phyloP scores from a whole-genome alignment of 2,797 vertebrate species.

The Pipistrellus pygmaeus region DNA sequence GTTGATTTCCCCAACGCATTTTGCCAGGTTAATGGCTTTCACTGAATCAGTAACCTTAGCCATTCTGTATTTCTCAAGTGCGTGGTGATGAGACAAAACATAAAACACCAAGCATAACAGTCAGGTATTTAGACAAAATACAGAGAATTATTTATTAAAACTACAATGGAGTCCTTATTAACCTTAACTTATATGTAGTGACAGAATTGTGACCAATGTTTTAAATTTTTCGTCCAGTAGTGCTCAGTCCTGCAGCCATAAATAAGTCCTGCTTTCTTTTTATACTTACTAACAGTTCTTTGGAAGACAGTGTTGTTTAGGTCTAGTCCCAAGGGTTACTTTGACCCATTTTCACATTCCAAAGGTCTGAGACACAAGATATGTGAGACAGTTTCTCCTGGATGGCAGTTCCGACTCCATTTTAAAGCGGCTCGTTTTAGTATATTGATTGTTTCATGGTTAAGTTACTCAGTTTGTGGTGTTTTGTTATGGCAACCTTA shows the following conservation, averaged over 20 bases:
- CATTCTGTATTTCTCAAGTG: neutral
- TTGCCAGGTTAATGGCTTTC: conserved; percentile 13
- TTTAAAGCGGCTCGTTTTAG: neutral
- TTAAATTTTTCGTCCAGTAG: neutral
- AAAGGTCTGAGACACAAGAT: neutral
- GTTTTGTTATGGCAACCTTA: neutral
- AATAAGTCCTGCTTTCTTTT: neutral
- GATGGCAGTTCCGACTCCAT: neutral
- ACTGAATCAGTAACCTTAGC: neutral
- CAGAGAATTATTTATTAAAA: conserved; percentile 6
- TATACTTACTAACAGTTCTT: neutral
- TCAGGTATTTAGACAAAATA: neutral
- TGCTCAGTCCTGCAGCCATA: neutral
- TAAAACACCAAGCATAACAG: neutral
- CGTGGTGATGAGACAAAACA: neutral
- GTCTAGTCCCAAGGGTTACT: neutral
- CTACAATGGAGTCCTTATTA: neutral
- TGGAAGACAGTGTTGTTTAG: neutral
- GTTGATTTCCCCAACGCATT: neutral
- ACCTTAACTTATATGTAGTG: neutral
- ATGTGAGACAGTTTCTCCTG: neutral
- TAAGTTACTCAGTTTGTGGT: neutral
- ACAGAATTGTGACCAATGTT: neutral
- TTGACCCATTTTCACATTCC: neutral
- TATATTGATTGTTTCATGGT: neutral